phyloP scores from a whole-genome alignment of 2,113 vertebrate species.

The Megaceryle maxima region DNA sequence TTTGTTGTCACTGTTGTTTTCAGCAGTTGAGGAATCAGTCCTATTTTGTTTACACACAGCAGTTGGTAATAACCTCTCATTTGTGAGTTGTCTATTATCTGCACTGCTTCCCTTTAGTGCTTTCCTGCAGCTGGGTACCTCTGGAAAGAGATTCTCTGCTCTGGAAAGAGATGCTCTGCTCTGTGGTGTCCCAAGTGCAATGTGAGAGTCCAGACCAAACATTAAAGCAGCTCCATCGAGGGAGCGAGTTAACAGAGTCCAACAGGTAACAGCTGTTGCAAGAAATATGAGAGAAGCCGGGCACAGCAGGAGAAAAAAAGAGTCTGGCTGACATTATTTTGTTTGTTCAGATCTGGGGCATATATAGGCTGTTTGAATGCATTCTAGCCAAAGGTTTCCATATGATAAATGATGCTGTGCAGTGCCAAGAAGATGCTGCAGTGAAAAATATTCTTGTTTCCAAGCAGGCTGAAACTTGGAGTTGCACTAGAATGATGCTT shows the following conservation, averaged over 20 bases:
- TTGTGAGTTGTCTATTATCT: not conserved
- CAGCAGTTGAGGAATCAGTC: not conserved
- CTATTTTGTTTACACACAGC: not conserved
- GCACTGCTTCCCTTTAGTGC: not conserved
- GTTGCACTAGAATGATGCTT: not conserved
- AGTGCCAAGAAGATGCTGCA: not conserved
- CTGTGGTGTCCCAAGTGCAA: not conserved
- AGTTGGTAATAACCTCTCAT: not conserved
- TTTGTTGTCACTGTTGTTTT: not conserved
- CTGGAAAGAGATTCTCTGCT: not conserved
- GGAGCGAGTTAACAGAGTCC: not conserved
- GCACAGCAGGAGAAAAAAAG: not conserved
- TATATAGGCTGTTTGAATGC: not conserved
- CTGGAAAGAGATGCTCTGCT: not conserved
- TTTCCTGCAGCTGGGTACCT: not conserved
- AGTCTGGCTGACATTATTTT: not conserved
- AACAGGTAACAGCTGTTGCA: not conserved
- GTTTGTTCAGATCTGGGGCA: not conserved
- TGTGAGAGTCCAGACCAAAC: not conserved
- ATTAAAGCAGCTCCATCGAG: not conserved
- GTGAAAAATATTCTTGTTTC: not conserved
- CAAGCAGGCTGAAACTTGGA: not conserved
- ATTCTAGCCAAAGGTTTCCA: not conserved
- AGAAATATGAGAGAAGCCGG: not conserved
- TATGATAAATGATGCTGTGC: conserved; percentile 3